These are phyloP conservation scores for Acanthopagrus latus DNA, from an alignment of 2,797 vertebrate genomes.

Conservation along the genomic window DNA sequence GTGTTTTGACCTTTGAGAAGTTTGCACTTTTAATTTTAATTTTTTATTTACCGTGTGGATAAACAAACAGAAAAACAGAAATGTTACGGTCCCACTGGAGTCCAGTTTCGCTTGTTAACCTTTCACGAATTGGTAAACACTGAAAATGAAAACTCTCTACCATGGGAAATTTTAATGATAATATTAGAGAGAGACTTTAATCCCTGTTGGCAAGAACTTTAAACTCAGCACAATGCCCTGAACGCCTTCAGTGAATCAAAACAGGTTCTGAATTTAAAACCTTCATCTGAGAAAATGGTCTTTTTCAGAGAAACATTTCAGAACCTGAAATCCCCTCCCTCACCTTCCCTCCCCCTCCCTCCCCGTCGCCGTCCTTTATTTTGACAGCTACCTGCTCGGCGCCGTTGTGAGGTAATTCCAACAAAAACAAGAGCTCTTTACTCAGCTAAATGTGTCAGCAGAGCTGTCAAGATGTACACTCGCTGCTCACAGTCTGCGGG, in stretches of 20 bases:
- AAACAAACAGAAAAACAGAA: background rate
- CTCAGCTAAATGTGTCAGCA: constrained; percentile 34
- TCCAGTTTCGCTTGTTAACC: background rate
- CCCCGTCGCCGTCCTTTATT: constrained; percentile 10
- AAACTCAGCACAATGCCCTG: background rate
- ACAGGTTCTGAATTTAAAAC: constrained; percentile 39
- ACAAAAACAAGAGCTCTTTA: constrained; percentile 46
- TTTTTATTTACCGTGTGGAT: background rate
- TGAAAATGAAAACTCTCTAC: background rate
- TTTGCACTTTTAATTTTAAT: background rate
- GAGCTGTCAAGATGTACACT: constrained; percentile 18
- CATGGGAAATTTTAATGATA: constrained; percentile 10
- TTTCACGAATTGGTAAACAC: background rate
- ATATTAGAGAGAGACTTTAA: constrained; percentile 11
- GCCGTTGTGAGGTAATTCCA: constrained; percentile 34
- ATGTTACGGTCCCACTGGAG: background rate
- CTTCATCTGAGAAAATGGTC: constrained; percentile 28
- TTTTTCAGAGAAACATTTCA: constrained; percentile 15
- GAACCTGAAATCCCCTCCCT: constrained; percentile 25
- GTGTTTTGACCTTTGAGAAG: background rate
- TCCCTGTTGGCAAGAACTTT: constrained; percentile 20
- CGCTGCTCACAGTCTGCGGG: constrained; percentile 2
- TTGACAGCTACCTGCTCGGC: constrained; percentile 51
- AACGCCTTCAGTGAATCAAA: background rate
- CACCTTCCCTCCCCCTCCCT: background rate